Percentiles rank a stretch among this genome's conserved stretches.
Conservation (phyloP, 2,888 invertebrate genomes). For the Aleiodes leptofemur region DNA sequence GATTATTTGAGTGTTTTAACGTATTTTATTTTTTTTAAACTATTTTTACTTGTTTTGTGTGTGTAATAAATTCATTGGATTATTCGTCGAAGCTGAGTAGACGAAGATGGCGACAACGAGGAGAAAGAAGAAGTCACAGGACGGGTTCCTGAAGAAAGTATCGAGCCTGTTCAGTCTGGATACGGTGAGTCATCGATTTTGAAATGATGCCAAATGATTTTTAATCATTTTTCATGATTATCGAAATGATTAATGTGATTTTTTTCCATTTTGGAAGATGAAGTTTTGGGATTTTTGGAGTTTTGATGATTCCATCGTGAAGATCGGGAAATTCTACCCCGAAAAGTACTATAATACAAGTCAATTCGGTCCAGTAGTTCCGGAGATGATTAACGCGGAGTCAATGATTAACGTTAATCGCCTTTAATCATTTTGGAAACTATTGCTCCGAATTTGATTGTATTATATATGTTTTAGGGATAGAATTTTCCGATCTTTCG, state of each 20-base stretch:
- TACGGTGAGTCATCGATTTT: conserved; percentile 80
- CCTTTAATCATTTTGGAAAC: no score
- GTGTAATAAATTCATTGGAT: neutral
- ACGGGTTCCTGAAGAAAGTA: conserved; percentile 89
- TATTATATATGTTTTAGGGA: no score
- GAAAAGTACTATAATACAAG: no score
- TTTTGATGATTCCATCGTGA: no score
- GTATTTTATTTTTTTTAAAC: neutral
- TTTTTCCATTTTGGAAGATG: no score
- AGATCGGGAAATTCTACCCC: no score
- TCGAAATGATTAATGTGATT: neutral
- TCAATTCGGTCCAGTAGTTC: no score
- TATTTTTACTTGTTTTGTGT: neutral
- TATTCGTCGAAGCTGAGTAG: conserved; percentile 2
- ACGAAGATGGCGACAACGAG: conserved; percentile 79
- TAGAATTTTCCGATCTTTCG: no score
- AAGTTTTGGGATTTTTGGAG: no score
- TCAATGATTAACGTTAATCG: no score
- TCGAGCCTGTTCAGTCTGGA: conserved; percentile 90
- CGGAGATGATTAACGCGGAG: no score
- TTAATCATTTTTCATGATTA: neutral
- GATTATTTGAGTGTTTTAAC: conserved; percentile 8
- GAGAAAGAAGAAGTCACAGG: conserved; percentile 82
- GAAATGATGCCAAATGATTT: neutral
- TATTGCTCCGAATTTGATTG: no score